Conservation (phyloP, 2,113 vertebrate species). For the Pygoscelis antarcticus region DNA sequence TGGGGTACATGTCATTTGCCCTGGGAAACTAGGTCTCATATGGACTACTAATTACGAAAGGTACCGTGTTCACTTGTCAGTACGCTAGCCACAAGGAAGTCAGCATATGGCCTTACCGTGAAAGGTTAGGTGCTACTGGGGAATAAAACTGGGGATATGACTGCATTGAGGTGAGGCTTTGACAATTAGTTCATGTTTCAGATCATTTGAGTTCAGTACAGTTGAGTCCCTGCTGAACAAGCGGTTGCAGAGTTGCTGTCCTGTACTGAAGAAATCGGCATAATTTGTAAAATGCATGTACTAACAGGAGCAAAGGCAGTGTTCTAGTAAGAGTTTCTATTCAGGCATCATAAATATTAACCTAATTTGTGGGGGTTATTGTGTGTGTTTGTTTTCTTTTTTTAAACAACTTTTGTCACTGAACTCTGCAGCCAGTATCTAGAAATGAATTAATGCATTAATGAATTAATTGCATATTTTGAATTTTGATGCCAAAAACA, state of each 20-base stretch:
- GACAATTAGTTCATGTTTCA: background rate
- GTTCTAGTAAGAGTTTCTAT: background rate
- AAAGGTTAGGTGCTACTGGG: background rate
- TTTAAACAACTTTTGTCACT: background rate
- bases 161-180: background rate
- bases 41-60: background rate
- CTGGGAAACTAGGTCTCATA: background rate
- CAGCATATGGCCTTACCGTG: background rate
- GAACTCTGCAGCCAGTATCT: background rate
- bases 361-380: background rate
- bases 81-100: background rate
- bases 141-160: background rate
- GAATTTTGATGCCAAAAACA: too few relatives aligned
- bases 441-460: background rate
- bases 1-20: background rate
- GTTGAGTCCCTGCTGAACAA: background rate
- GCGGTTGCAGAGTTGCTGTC: background rate
- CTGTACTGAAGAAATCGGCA: background rate
- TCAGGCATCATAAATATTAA: background rate
- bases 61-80: background rate
- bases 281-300: background rate
- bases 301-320: background rate
- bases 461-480: too few relatives aligned
- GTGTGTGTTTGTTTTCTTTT: too few relatives aligned
- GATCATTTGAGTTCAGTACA: background rate